These are phyloP conservation scores for Drosophila mayaguana DNA, from an alignment of 2,888 invertebrate genomes.

Conservation along the genomic window DNA sequence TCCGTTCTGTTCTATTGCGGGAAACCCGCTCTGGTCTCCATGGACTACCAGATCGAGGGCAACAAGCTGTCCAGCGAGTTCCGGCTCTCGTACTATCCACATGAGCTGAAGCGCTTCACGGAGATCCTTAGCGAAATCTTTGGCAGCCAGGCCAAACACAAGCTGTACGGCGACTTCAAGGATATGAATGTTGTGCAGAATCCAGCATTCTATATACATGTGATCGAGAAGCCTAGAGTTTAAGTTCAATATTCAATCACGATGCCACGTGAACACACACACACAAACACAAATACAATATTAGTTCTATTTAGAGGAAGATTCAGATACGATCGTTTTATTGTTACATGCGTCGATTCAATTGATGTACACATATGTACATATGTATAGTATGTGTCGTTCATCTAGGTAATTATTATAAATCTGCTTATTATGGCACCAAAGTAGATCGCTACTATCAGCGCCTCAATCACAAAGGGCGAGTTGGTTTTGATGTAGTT, in stretches of 20 bases:
- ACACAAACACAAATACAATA: slow-evolving; percentile 52
- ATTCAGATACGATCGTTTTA: slow-evolving; percentile 24
- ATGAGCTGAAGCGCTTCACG: slow-evolving; percentile 90
- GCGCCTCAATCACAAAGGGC: slow-evolving; percentile 80
- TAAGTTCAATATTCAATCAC: slow-evolving; percentile 50
- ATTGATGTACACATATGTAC: not conserved
- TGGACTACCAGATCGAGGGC: slow-evolving; percentile 92
- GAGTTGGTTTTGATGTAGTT: slow-evolving; percentile 77
- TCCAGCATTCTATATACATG: slow-evolving; percentile 94
- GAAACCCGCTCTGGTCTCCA: slow-evolving; percentile 90
- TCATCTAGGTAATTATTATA: slow-evolving; percentile 54
- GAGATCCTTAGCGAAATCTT: slow-evolving; percentile 90
- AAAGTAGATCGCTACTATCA: slow-evolving; percentile 79
- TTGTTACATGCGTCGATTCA: slow-evolving; percentile 26
- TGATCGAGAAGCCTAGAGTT: slow-evolving; percentile 88
- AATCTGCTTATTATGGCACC: slow-evolving; percentile 79
- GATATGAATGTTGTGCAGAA: slow-evolving; percentile 87
- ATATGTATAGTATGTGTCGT: not conserved
- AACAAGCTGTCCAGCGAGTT: slow-evolving; percentile 89
- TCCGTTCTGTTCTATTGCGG: slow-evolving; percentile 93
- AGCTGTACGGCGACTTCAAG: slow-evolving; percentile 93
- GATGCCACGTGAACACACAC: slow-evolving; percentile 32
- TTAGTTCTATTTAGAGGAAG: slow-evolving; percentile 48
- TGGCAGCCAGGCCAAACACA: slow-evolving; percentile 88
- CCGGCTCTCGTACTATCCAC: slow-evolving; percentile 95